A percentile compares a stretch with the other conserved stretches of the same genome.
phyloP scores from a whole-genome alignment of 2,888 invertebrate genomes.

The Conus canariensis region DNA sequence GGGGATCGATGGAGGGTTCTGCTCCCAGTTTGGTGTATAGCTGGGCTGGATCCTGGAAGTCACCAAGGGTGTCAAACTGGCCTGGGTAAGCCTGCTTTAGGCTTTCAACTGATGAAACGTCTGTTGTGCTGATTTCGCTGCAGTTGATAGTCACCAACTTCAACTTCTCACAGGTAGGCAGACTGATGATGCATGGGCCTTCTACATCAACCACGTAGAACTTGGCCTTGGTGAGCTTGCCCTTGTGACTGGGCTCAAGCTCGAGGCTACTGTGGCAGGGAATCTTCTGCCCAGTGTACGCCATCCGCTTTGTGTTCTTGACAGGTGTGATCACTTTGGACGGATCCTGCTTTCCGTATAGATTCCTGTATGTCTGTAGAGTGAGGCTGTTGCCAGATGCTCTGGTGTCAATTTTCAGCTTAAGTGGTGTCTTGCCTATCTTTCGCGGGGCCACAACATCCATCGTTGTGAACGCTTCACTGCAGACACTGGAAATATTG shows the following conservation, averaged over 20 bases:
- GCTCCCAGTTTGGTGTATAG: conserved; percentile 22
- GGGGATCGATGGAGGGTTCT: conserved; percentile 15
- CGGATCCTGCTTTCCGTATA: conserved; percentile 32
- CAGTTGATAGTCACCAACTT: conserved; percentile 45
- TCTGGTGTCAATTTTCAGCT: conserved; percentile 3
- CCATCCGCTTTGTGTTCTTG: conserved; percentile 34
- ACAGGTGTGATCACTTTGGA: background rate
- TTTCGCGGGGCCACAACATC: background rate
- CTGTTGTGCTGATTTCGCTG: background rate
- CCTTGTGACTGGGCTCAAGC: background rate
- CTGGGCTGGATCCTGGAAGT: conserved; percentile 32
- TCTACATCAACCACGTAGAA: conserved; percentile 49
- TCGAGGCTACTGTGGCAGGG: conserved; percentile 19
- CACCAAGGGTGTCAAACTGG: background rate
- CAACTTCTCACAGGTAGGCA: conserved; percentile 38
- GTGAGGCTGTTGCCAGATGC: conserved; percentile 47
- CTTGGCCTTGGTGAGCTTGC: background rate
- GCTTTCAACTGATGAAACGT: background rate
- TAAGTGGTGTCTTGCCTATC: conserved; percentile 41
- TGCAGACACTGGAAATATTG: background rate
- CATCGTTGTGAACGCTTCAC: background rate
- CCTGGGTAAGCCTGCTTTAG: conserved; percentile 1
- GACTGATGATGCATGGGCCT: conserved; percentile 47
- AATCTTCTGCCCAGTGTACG: conserved; percentile 40
- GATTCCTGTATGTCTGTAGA: conserved; percentile 37